Evolutionary conservation across 2,888 invertebrate species (phyloP).

Genomic region (Volucella zonaria): DNA sequence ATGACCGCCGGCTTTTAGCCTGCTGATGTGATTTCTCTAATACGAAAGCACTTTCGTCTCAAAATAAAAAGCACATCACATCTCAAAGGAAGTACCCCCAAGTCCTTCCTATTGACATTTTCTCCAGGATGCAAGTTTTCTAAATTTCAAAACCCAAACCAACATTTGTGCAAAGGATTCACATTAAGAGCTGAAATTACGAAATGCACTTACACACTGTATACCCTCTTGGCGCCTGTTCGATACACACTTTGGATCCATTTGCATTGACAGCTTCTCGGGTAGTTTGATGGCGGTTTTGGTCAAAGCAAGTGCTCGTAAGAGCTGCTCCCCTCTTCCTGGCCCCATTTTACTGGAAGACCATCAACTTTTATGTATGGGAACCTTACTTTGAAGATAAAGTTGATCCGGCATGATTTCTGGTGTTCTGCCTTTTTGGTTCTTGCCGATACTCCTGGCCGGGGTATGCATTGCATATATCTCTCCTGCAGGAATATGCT

Average conservation of each 20-base stretch:
- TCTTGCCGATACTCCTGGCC: background rate
- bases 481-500: background rate
- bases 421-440: background rate
- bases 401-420: background rate
- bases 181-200: constrained; percentile 69
- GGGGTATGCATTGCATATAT: too few species aligned
- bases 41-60: constrained; percentile 29
- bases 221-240: constrained; percentile 26
- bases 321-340: constrained; percentile 14
- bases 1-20: constrained; percentile 21
- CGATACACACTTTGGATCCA: constrained; percentile 69
- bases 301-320: constrained; percentile 48
- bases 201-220: constrained; percentile 58
- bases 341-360: constrained; percentile 36
- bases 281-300: constrained; percentile 32
- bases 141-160: constrained; percentile 42
- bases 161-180: constrained; percentile 43
- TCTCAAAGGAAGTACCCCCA: constrained; percentile 56
- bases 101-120: constrained; percentile 48
- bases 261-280: constrained; percentile 66
- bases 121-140: constrained; percentile 44
- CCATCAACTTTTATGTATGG: constrained; percentile 37
- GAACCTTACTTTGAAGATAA: constrained; percentile 40
- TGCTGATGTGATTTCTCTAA: constrained; percentile 33
- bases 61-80: constrained; percentile 35